Percentiles rank a stretch among this genome's conserved stretches.
phyloP scores from a whole-genome alignment of 37 sponge, comb jelly and placozoan species.

The Cliona cf. orientalis region DNA sequence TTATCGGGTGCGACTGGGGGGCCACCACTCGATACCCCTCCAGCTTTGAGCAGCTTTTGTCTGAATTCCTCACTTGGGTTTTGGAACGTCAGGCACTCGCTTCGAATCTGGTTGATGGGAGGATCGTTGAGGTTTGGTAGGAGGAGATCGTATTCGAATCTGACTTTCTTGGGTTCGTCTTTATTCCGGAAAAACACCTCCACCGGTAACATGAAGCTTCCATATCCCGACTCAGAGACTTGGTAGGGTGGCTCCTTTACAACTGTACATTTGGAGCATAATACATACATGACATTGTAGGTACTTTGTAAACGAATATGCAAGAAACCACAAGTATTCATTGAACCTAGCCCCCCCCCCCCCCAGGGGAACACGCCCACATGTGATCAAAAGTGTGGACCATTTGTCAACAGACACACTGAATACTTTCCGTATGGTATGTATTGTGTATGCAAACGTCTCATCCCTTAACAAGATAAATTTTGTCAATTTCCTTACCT shows the following conservation, averaged over 20 bases:
- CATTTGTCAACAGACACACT: not conserved
- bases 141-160: slow-evolving; percentile 94
- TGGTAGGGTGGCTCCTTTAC: slow-evolving; percentile 96
- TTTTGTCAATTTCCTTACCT: slow-evolving; percentile 56
- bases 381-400: not conserved
- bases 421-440: too few species aligned
- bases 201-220: slow-evolving; percentile 90
- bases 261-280: slow-evolving; percentile 45
- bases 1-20: slow-evolving; percentile 30
- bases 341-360: too few species aligned
- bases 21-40: slow-evolving; percentile 68
- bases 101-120: slow-evolving; percentile 90
- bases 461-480: too few species aligned
- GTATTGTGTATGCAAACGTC: too few species aligned
- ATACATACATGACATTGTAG: not conserved
- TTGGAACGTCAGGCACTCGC: slow-evolving; percentile 96
- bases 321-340: too few species aligned
- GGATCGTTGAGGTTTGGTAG: slow-evolving; percentile 91
- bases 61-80: slow-evolving; percentile 95
- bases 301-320: not conserved
- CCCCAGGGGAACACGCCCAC: too few species aligned
- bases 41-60: slow-evolving; percentile 81
- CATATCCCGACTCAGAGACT: slow-evolving; percentile 96
- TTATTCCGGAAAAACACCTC: slow-evolving; percentile 96
- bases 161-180: slow-evolving; percentile 89